A percentile compares a stretch with the other conserved stretches of the same genome.
phyloP scores from a whole-genome alignment of 2,113 vertebrate genomes.

The Patagioenas fasciata region DNA sequence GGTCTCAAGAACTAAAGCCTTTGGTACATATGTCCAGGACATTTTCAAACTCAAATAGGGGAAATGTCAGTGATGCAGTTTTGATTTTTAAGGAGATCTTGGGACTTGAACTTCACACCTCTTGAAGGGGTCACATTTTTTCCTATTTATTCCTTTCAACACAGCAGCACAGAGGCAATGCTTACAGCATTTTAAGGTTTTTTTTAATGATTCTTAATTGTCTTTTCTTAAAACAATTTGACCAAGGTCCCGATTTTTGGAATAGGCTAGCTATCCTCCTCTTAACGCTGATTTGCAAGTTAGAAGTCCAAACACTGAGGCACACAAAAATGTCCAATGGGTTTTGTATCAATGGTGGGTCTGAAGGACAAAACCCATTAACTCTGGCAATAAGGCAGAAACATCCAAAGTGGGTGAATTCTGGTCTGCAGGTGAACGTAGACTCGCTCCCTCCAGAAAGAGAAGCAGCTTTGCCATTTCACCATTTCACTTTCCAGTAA shows the following conservation, averaged over 20 bases:
- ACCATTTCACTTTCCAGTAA: background rate
- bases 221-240: background rate
- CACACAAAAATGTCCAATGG: fast-evolving
- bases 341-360: background rate
- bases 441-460: background rate
- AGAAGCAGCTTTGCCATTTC: background rate
- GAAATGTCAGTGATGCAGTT: background rate
- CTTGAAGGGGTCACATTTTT: background rate
- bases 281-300: background rate
- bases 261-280: background rate
- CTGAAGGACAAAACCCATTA: background rate
- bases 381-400: background rate
- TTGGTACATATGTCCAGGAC: background rate
- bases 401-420: background rate
- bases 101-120: background rate
- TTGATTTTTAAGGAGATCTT: background rate
- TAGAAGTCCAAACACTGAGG: background rate
- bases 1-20: background rate
- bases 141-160: background rate
- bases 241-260: background rate
- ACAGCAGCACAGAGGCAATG: background rate
- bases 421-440: background rate
- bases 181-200: background rate
- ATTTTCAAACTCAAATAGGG: background rate
- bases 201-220: background rate